These are phyloP conservation scores for Oryzias sinensis DNA, from an alignment of 2,797 vertebrate genomes.

Conservation along the genomic window DNA sequence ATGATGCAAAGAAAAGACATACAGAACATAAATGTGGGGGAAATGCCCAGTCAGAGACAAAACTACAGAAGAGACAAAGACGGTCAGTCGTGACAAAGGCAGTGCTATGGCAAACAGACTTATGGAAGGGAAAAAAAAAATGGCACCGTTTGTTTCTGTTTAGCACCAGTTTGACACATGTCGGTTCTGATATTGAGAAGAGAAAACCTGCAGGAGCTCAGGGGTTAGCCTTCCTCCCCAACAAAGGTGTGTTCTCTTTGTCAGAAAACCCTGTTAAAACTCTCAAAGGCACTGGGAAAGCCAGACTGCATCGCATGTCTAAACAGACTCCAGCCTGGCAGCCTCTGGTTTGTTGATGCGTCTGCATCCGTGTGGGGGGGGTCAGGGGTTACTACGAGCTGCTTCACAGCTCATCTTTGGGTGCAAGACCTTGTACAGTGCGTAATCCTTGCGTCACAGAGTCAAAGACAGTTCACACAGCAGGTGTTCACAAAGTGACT, in stretches of 20 bases:
- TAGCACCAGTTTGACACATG: conserved; percentile 83
- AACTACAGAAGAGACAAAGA: conserved; percentile 37
- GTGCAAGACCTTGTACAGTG: conserved; percentile 49
- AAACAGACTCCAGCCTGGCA: conserved; percentile 64
- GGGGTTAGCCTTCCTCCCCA: conserved; percentile 31
- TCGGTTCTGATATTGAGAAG: conserved; percentile 88
- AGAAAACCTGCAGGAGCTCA: conserved; percentile 81
- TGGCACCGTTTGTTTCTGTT: conserved; percentile 78
- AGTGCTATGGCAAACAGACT: conserved; percentile 73
- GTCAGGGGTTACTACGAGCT: conserved; percentile 33
- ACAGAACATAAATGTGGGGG: too few species aligned
- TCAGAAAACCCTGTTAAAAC: conserved; percentile 76
- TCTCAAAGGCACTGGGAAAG: conserved; percentile 82
- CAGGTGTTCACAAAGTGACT: conserved; percentile 40
- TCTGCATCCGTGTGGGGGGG: conserved; percentile 56
- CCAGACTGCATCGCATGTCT: conserved; percentile 67
- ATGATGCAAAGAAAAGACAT: conserved; percentile 5
- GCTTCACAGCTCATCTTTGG: conserved; percentile 53
- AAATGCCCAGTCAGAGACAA: conserved; percentile 50
- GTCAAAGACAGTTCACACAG: conserved; percentile 44
- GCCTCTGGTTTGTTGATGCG: conserved; percentile 48
- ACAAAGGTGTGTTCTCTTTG: conserved; percentile 29
- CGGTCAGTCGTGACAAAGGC: conserved; percentile 68
- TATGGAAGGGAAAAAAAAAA: conserved; percentile 46
- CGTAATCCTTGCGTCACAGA: conserved; percentile 36